phyloP scores from a whole-genome alignment of 2,113 vertebrate genomes.

The Hipposideros armiger region DNA sequence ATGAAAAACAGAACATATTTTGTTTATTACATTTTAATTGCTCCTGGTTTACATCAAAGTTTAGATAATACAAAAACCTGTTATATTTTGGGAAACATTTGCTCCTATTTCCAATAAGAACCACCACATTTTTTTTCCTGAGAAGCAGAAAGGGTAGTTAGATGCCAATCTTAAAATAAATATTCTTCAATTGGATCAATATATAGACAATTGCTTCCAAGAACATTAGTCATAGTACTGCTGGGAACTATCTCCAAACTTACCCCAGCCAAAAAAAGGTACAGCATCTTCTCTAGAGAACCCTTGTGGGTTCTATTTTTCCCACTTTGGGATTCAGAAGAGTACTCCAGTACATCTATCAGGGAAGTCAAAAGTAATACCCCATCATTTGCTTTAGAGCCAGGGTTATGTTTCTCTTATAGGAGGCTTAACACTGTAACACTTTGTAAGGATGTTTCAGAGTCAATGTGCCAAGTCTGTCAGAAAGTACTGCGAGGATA shows the following conservation, averaged over 20 bases:
- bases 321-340: neutral
- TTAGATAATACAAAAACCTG: neutral
- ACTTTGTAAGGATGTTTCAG: neutral
- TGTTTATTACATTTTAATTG: neutral
- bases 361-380: neutral
- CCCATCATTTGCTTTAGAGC: neutral
- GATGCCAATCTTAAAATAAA: conserved; percentile 71
- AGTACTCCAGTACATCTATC: neutral
- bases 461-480: neutral
- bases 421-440: neutral
- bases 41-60: neutral
- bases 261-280: neutral
- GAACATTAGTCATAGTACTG: conserved; percentile 63
- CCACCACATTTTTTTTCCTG: neutral
- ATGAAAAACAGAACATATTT: neutral
- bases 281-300: conserved; percentile 15
- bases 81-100: conserved; percentile 26
- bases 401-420: neutral
- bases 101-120: conserved; percentile 40
- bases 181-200: conserved; percentile 73
- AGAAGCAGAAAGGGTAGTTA: conserved; percentile 29
- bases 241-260: conserved; percentile 20
- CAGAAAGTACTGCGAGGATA: neutral
- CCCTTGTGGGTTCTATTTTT: neutral
- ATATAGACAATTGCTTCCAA: conserved; percentile 68